Evolutionary conservation across 1,140 invertebrate genomes (phyloP).

Genomic region (Teleogryllus occipitalis): DNA sequence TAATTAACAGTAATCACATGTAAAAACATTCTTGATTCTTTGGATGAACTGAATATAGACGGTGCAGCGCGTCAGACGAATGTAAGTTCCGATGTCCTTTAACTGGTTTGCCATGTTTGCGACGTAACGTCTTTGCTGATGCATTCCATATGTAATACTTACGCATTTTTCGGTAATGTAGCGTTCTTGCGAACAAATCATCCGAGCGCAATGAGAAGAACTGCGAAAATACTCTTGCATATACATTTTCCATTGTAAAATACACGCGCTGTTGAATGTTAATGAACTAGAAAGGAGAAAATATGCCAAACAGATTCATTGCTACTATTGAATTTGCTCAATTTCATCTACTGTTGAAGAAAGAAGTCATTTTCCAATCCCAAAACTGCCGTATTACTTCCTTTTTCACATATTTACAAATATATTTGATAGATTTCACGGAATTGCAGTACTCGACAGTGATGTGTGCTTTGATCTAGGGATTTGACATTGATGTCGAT

Average conservation of each 20-base stretch:
- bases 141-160: constrained; percentile 31
- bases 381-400: constrained; percentile 4
- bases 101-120: constrained; percentile 27
- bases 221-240: constrained; percentile 15
- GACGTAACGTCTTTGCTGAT: constrained; percentile 28
- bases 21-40: constrained; percentile 35
- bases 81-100: constrained; percentile 28
- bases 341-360: not conserved
- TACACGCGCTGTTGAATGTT: constrained; percentile 28
- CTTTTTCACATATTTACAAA: constrained; percentile 11
- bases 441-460: too few relatives aligned
- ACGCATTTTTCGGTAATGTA: constrained; percentile 36
- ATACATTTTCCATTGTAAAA: constrained; percentile 30
- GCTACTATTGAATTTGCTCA: constrained; percentile 30
- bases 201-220: constrained; percentile 30
- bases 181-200: constrained; percentile 33
- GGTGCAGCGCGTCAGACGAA: constrained; percentile 30
- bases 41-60: constrained; percentile 36
- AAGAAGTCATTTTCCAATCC: constrained; percentile 8
- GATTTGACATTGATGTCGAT: too few relatives aligned
- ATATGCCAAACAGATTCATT: constrained; percentile 36
- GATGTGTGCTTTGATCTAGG: too few relatives aligned
- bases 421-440: too few relatives aligned
- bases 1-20: constrained; percentile 34
- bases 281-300: constrained; percentile 20